Conservation (phyloP, 2,888 invertebrate species). For the Phyllotreta striolata region DNA sequence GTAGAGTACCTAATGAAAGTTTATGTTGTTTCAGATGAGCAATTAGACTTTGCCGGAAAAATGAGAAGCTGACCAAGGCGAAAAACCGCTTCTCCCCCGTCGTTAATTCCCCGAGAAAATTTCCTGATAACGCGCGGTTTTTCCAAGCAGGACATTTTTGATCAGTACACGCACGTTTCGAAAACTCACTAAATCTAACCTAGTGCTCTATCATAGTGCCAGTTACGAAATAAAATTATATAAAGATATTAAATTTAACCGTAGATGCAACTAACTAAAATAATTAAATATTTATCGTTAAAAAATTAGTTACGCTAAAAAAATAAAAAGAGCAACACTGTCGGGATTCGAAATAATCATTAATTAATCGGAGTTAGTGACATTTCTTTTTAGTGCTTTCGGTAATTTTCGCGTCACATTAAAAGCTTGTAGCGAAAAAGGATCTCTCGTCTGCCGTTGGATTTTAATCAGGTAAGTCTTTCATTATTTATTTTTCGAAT, state of each 20-base stretch:
- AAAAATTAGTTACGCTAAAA: slow-evolving; percentile 7
- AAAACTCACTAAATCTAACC: slow-evolving; percentile 13
- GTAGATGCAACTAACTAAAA: slow-evolving; percentile 21
- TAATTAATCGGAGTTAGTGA: slow-evolving; percentile 10
- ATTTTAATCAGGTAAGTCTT: too few species aligned
- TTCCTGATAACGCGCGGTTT: slow-evolving; percentile 4
- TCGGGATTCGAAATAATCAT: background rate
- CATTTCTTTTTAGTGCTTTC: too few species aligned
- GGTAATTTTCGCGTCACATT: slow-evolving; percentile 5
- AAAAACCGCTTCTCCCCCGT: slow-evolving; percentile 34
- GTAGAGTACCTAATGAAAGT: too few species aligned
- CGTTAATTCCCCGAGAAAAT: slow-evolving; percentile 23
- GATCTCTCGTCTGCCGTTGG: too few species aligned
- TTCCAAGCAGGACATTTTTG: slow-evolving; percentile 7
- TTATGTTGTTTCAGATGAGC: slow-evolving; percentile 38
- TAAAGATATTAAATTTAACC: background rate
- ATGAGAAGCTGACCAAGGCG: slow-evolving; percentile 47
- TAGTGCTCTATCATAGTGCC: slow-evolving; percentile 27
- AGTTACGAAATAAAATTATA: slow-evolving; percentile 20
- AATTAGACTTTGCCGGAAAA: slow-evolving; percentile 29
- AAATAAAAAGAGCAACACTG: slow-evolving; percentile 6
- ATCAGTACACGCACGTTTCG: slow-evolving; percentile 10
- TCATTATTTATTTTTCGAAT: too few species aligned
- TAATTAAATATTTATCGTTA: slow-evolving; percentile 20
- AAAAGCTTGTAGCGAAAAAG: slow-evolving; percentile 2